Evolutionary conservation across 1,140 invertebrate genomes (phyloP), one percentile per base, ranked within the genome.

Genomic region (Rhyacophila brunnea): DNA sequence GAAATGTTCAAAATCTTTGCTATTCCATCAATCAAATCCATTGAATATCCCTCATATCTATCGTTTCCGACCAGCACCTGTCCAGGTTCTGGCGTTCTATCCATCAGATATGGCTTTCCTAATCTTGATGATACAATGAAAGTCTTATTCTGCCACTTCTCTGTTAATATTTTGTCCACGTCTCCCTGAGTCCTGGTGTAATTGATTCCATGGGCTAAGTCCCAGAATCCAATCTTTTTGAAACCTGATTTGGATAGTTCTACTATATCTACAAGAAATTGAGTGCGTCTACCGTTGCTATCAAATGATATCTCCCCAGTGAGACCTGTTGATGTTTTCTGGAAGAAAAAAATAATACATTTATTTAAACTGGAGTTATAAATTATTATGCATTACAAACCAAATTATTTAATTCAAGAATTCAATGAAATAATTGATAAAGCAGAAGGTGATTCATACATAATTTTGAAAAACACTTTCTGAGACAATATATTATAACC

Each of bases 11-110:
- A 67, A 1, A 85, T 78, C 56, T 76, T 71, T 1, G 91, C 81
- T 53, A 95, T 88, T 66, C 83, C 81, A 20, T 87, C 78, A 56
- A 94, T 90, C 1, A 94, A 75, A 73, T 94, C 91, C 67, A 93
- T 81, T 9, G 87, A 85, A 67, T 91, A 94, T 5, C 62, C 62
- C 47, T 64, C 57, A 23, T 51, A 64, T 48, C 62, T 54, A 17
- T 81, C 81, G 66, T 85, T 85, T 1, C 83, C 82, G 28, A 66
- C 69, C n/a, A 83, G 69, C n/a, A 69, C 66, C 53, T 78, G 71
- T 0, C 80, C 74, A n/a, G 82, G 79, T 66, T 77, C 71, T 0
- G 81, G 74, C 34, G 68, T 69, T 66, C 70, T 80, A 58, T 79
- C 67, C 71, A 87, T 86, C 10, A 92, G 75, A 71, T 91, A 95